Evolutionary conservation across 1,140 invertebrate genomes (phyloP).

Genomic region (Polypedilum pembai): DNA sequence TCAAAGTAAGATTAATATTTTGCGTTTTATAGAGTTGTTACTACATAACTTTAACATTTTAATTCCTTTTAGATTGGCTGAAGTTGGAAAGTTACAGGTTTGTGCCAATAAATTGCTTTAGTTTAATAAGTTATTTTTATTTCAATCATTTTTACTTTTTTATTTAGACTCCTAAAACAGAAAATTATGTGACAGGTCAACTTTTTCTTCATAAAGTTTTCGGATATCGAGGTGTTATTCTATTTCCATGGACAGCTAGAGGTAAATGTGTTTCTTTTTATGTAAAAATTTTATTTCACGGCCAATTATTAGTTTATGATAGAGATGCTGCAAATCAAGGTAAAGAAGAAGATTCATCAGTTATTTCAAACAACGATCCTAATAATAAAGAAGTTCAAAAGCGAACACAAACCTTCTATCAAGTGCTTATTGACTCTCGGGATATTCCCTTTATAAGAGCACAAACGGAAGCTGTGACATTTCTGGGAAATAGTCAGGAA

Average conservation of each 20-base stretch:
- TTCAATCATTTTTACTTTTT: background rate
- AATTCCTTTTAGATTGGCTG: constrained; percentile 47
- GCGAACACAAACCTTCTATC: constrained; percentile 88
- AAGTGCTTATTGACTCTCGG: constrained; percentile 91
- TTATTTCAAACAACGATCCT: constrained; percentile 39
- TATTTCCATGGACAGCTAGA: constrained; percentile 91
- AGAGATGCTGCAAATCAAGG: constrained; percentile 60
- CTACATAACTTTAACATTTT: background rate
- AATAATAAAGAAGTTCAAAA: constrained; percentile 84
- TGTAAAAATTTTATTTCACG: background rate
- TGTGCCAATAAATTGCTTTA: background rate
- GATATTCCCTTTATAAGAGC: constrained; percentile 93
- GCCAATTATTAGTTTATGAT: constrained; percentile 60
- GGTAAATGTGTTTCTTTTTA: constrained; percentile 38
- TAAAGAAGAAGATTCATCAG: constrained; percentile 31
- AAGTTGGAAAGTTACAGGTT: constrained; percentile 48
- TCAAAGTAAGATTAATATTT: background rate
- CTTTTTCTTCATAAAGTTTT: constrained; percentile 92
- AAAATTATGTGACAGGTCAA: constrained; percentile 92
- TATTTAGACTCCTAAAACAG: constrained; percentile 66
- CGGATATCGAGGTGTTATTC: constrained; percentile 88
- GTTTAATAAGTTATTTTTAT: background rate
- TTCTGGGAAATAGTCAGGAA: constrained; percentile 86
- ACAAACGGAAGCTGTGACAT: constrained; percentile 96
- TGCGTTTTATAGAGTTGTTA: background rate